Evolutionary conservation across 1,140 invertebrate species (phyloP).

Genomic region (Pentalonia nigronervosa): DNA sequence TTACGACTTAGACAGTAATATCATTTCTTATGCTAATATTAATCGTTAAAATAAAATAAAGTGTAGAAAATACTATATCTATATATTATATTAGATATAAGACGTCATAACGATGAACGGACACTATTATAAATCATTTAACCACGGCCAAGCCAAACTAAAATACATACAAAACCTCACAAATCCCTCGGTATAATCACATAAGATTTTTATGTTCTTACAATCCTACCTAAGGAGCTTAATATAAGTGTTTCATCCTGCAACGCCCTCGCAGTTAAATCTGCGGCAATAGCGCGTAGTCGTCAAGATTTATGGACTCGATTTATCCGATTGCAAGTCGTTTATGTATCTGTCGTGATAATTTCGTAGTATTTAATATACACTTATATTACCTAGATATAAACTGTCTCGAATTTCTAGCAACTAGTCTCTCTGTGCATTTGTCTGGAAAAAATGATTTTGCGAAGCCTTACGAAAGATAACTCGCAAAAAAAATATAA

Average conservation of each 20-base stretch:
- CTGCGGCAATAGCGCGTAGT: not conserved
- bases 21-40: not conserved
- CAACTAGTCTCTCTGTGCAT: not conserved
- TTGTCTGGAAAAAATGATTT: not conserved
- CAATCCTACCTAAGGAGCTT: slow-evolving; percentile 24
- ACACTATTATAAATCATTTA: slow-evolving; percentile 26
- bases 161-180: not conserved
- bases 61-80: not conserved
- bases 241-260: not conserved
- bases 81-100: not conserved
- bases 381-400: not conserved
- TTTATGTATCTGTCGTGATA: not conserved
- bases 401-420: not conserved
- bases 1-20: not conserved
- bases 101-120: not conserved
- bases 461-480: not conserved
- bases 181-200: slow-evolving; percentile 3
- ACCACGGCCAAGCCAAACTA: too few species aligned
- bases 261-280: not conserved
- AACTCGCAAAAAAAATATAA: not conserved
- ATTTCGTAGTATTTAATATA: not conserved
- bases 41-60: slow-evolving; percentile 23
- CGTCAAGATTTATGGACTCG: slow-evolving; percentile 16
- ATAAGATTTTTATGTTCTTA: not conserved
- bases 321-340: not conserved